phyloP scores from a whole-genome alignment of 2,888 invertebrate species.

The Criorhina ranunculi region DNA sequence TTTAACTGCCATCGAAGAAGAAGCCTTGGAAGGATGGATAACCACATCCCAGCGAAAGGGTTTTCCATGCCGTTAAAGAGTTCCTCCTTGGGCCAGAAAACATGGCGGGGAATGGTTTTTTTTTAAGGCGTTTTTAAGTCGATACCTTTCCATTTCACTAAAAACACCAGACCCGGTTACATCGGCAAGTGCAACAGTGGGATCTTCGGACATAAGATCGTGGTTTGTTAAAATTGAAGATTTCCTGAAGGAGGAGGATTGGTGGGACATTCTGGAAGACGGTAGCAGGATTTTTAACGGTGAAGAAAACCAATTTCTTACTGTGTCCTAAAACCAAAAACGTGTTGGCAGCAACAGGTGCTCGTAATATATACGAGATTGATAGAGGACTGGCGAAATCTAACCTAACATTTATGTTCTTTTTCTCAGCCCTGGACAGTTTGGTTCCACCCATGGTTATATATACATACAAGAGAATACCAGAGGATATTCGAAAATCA shows the following conservation, averaged over 20 bases:
- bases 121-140: neutral
- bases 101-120: neutral
- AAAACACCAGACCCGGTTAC: no score
- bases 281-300: neutral
- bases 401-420: no score
- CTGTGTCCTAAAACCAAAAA: neutral
- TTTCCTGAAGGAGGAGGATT: conserved; percentile 6
- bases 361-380: neutral
- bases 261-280: conserved; percentile 3
- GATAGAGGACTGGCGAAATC: no score
- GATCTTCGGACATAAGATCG: neutral
- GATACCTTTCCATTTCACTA: conserved; percentile 5
- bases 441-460: no score
- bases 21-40: no score
- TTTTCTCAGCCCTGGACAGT: no score
- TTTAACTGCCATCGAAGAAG: no score
- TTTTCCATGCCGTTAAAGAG: neutral
- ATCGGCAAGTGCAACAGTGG: conserved; percentile 2
- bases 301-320: no score
- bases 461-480: no score
- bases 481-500: no score
- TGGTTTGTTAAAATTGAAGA: neutral
- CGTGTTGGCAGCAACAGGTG: neutral
- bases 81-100: neutral
- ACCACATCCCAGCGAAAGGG: no score